Evolutionary conservation across 1,140 invertebrate species (phyloP), one percentile per base, ranked within the genome.

Genomic region (Eufriesea mexicana): DNA sequence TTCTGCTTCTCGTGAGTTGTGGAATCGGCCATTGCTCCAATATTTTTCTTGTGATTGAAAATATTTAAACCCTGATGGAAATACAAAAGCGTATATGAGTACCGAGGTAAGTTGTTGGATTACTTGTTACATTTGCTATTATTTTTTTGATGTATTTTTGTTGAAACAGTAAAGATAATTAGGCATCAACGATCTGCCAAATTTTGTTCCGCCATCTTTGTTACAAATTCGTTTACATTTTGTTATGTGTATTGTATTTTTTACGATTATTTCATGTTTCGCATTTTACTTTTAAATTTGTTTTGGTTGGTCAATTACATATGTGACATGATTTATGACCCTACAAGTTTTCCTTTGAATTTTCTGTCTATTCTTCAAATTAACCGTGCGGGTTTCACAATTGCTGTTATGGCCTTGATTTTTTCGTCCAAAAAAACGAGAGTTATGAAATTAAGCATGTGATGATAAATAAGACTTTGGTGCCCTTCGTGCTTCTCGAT

Each of bases 141-240:
- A 2, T 23, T 20, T 45, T 8, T 8, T 10, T 16, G 9, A 14
- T 28, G 20, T 10, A 35, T 42, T 49, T 57, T 45, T n/a, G 0
- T 18, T 18, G 5, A 45, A 23, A 70, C 18, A 20, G 28, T 54
- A 54, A 45, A 23, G 49, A 62, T 54, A 70, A 54, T 28, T 45
- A 47, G 14, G 66, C 45, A 85, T 83, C 71, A 83, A 67, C 78
- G 79, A 86, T 83, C 73, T 78, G 78, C 84, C 86, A 86, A 90
- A 90, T 91, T 89, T 88, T 78, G 45, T 81, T 83, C 86, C 87
- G 91, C 92, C 92, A 93, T 93, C 90, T 93, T 93, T 92, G 90
- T 91, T 91, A 79, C 76, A 64, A 82, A 70, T 76, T 86, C 88
- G 86, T 84, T 86, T 68, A 77, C 54, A 72, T 81, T 28, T 55